Conservation (phyloP, 2,888 invertebrate species). For the Patella pellucida region DNA sequence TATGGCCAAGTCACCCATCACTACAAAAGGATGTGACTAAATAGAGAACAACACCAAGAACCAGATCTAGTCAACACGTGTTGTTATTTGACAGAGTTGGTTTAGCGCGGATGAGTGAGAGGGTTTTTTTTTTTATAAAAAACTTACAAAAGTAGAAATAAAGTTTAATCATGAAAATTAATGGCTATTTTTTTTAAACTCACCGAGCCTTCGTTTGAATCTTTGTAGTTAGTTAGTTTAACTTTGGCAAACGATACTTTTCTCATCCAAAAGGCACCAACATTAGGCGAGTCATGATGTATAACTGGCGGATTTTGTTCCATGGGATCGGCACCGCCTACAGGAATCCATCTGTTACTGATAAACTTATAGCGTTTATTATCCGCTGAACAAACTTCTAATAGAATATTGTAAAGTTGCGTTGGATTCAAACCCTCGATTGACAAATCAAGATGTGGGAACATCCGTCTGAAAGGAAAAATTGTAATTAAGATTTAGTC, state of each 20-base stretch:
- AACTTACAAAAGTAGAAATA: too few species aligned
- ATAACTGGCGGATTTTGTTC: slow-evolving; percentile 48
- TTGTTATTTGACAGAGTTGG: too few species aligned
- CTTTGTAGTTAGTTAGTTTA: slow-evolving; percentile 71
- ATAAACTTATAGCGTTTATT: slow-evolving; percentile 47
- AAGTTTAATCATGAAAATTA: too few species aligned
- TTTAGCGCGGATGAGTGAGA: too few species aligned
- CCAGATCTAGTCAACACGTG: too few species aligned
- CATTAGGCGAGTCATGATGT: slow-evolving; percentile 71
- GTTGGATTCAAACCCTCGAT: slow-evolving; percentile 37
- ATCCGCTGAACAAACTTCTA: slow-evolving; percentile 46
- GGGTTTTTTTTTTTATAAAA: too few species aligned
- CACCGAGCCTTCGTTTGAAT: slow-evolving; percentile 51
- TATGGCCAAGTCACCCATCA: too few species aligned
- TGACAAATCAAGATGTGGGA: slow-evolving; percentile 43
- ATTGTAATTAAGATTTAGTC: not conserved
- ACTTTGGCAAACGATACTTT: slow-evolving; percentile 53
- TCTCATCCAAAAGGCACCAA: slow-evolving; percentile 69
- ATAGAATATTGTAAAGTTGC: slow-evolving; percentile 31
- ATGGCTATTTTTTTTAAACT: slow-evolving; percentile 20
- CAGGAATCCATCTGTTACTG: slow-evolving; percentile 44
- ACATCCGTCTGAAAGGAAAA: slow-evolving; percentile 49
- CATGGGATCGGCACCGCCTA: slow-evolving; percentile 43
- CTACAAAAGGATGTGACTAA: too few species aligned
- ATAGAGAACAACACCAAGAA: too few species aligned